Percentiles rank a stretch among this genome's conserved stretches.
Evolutionary conservation across 2,113 vertebrate species (phyloP).

Genomic region (Chloropsis hardwickii): DNA sequence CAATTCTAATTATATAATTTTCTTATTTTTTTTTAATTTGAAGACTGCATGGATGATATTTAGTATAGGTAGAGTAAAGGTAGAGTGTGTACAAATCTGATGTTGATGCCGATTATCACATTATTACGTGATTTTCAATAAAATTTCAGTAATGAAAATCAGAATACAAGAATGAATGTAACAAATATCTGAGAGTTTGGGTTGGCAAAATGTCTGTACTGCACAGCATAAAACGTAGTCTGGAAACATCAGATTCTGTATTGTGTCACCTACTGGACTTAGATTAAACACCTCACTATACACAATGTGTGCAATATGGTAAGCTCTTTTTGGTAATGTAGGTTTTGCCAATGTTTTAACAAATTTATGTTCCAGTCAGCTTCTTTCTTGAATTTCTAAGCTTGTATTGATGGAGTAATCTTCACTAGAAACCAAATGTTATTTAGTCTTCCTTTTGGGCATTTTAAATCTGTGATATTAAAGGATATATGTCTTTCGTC

Average conservation of each 20-base stretch:
- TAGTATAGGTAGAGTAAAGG: too few species aligned
- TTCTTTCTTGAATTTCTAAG: neutral
- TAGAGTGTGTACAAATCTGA: neutral
- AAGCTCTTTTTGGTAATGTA: neutral
- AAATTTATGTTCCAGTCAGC: neutral
- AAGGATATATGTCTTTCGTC: neutral
- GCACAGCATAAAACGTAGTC: neutral
- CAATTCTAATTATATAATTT: neutral
- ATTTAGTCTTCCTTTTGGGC: neutral
- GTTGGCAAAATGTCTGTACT: neutral
- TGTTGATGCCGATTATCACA: neutral
- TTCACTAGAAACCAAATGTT: neutral
- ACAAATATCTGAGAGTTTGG: neutral
- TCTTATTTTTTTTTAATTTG: neutral
- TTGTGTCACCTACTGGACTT: neutral
- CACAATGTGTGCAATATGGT: neutral
- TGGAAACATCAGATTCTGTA: neutral
- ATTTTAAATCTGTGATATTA: neutral
- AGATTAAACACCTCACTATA: neutral
- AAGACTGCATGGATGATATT: neutral
- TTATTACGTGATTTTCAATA: neutral
- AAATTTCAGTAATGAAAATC: neutral
- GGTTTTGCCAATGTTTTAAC: neutral
- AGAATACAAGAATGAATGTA: neutral
- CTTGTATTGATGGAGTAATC: neutral